Conservation (phyloP, 2,113 vertebrate genomes). For the Thermophis baileyi region DNA sequence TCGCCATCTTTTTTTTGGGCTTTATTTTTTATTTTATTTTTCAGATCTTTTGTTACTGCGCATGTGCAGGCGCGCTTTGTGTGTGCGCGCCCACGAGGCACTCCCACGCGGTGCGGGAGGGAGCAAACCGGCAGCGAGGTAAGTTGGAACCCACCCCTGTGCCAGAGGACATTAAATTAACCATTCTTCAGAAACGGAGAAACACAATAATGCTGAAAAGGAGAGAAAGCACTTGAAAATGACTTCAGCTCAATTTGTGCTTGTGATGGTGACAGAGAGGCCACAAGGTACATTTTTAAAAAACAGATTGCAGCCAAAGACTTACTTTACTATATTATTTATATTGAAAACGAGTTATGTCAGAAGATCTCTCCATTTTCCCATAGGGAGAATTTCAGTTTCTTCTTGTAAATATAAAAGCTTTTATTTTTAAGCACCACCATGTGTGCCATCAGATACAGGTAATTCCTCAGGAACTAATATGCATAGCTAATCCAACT, state of each 20-base stretch:
- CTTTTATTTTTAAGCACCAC: conserved; percentile 53
- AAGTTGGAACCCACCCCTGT: too few species aligned
- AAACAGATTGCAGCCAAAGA: not conserved
- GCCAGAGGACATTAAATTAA: not conserved
- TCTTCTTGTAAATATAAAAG: not conserved
- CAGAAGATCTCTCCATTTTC: not conserved
- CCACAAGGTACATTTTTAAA: not conserved
- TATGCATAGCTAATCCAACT: conserved; percentile 39
- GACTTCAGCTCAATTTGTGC: conserved; percentile 1
- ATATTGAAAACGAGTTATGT: not conserved
- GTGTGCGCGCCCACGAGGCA: too few species aligned
- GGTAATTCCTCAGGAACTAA: conserved; percentile 47
- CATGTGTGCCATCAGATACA: conserved; percentile 26
- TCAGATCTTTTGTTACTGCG: too few species aligned
- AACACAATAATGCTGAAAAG: not conserved
- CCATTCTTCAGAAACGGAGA: not conserved
- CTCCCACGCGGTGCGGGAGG: too few species aligned
- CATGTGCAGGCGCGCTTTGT: too few species aligned
- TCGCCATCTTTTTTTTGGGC: too few species aligned
- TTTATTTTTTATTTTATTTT: too few species aligned
- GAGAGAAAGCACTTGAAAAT: not conserved
- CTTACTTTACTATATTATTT: not conserved
- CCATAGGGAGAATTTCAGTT: not conserved
- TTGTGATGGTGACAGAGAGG: not conserved
- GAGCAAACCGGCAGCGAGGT: too few species aligned